Conservation (phyloP, 2,113 vertebrate species). For the Varanus salvator region DNA sequence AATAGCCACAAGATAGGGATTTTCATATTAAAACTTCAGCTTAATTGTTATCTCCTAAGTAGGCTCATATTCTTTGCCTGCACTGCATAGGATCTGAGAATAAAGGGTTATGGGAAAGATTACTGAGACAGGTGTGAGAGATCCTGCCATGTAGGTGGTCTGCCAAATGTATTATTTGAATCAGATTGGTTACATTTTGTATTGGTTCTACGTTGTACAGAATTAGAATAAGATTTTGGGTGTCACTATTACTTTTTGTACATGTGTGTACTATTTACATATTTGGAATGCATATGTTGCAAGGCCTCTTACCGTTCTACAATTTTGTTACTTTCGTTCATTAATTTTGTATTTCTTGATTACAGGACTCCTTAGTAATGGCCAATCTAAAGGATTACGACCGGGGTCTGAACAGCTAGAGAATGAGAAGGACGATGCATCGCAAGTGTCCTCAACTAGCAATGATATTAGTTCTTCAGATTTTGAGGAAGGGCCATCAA, state of each 20-base stretch:
- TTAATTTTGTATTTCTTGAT: conserved; percentile 68
- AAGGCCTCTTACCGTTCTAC: neutral
- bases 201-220: neutral
- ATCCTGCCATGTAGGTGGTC: neutral
- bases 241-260: neutral
- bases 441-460: conserved; percentile 87
- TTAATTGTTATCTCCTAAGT: neutral
- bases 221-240: neutral
- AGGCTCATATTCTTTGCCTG: neutral
- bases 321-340: conserved; percentile 50
- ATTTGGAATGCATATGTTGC: conserved; percentile 25
- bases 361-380: conserved; percentile 90
- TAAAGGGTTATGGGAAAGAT: neutral
- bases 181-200: neutral
- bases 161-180: neutral
- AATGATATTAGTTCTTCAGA: conserved; percentile 90
- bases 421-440: conserved; percentile 92
- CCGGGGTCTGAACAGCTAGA: conserved; percentile 87
- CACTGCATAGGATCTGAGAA: neutral
- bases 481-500: conserved; percentile 91
- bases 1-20: neutral
- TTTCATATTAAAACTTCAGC: neutral
- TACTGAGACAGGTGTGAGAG: neutral
- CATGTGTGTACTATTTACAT: fast-evolving
- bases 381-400: conserved; percentile 91